Evolutionary conservation across 2,113 vertebrate species (phyloP), one percentile per base, ranked within the genome.

Genomic region (Laticauda laticaudata): DNA sequence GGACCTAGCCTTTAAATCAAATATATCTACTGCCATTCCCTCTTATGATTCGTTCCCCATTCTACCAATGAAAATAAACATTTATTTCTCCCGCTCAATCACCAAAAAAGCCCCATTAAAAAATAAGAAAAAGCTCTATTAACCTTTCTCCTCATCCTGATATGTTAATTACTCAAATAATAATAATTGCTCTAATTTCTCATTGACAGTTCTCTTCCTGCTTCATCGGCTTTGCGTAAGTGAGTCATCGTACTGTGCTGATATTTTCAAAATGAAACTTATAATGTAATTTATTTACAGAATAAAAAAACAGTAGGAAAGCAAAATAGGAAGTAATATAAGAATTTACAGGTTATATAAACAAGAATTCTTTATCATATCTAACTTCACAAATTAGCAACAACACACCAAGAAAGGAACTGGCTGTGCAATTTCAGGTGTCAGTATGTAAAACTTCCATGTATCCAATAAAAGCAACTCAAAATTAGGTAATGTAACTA

Each of bases 111-210:
- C 26, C 3, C 26, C 26, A 75, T 75, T 75, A 75, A 75, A 51
- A 75, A 75, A 75, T 34, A 34, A 34, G 4, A 97, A 96, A 96
- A 94, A 93, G 88, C 87, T 91, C 55, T 89, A 96, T 96, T 97
- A 97, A 97, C 95, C 96, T 97, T 97, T 97, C 95, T 97, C 94
- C 95, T 97, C 96, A 97, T 97, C 95, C 96, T 96, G 96, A 96
- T 3, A 91, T 94, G 96, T 95, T 96, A 97, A 97, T 97, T 97
- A 96, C 94, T 92, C 94, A 96, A 90, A 97, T 96, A 96, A 95
- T 97, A 97, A 97, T 97, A 97, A 97, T 97, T 97, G 96, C 95
- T 95, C 89, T 97, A 97, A 97, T 97, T 97, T 95, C 95, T 95
- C 39, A 12, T 94, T 96, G 95, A 97, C 95, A 88, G 96, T 97